Evolutionary conservation across 2,113 vertebrate species (phyloP), one percentile per base, ranked within the genome.

Genomic region (Pluvianellus socialis): DNA sequence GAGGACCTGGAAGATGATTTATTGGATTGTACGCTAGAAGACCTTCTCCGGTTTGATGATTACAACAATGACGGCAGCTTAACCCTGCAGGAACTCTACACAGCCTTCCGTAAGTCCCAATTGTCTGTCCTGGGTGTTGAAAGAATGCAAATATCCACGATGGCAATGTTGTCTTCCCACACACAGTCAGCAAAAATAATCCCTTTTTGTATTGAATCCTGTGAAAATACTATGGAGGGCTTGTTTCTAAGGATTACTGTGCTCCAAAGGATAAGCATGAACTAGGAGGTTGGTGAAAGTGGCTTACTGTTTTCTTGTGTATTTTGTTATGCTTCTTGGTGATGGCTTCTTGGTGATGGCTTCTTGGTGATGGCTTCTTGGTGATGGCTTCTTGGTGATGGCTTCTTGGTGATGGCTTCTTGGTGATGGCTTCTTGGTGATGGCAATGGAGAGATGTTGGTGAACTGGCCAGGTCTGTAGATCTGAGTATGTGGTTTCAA

Each of bases 1-100:
- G 98, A 98, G 81, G 98, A 98, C 24, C 86, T 99, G 95, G 98
- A 98, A 14, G 98, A 97, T 52, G 98, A 98, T 83, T 95, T 99
- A 12, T 75, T 98, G 95, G 98, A 98, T 27, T 99, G 99, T 95
- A 98, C 98, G 2, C 98, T 99, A 20, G 98, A 98, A 40, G 99
- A 99, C 96, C 98, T 99, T 80, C 98, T 99, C n/a, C 98, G 97
- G 4, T 99, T 99, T 33, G 99, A 99, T 17, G 99, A 99, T 96
- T 99, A 99, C 97, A 99, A 99, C 96, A 98, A 97, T 0, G 99
- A 99, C 0, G 98, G 99, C 5, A 98, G 79, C 86, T 98, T 99
- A 90, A 99, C 98, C 27, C 98, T 99, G 45, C 98, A 97, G 12
- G 99, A 99, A 97, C 98, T 99, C 96, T 99, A 98, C 95, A 99